These are phyloP conservation scores for Acanthacorydalis orientalis DNA, from an alignment of 2,888 invertebrate species.

Conservation along the genomic window DNA sequence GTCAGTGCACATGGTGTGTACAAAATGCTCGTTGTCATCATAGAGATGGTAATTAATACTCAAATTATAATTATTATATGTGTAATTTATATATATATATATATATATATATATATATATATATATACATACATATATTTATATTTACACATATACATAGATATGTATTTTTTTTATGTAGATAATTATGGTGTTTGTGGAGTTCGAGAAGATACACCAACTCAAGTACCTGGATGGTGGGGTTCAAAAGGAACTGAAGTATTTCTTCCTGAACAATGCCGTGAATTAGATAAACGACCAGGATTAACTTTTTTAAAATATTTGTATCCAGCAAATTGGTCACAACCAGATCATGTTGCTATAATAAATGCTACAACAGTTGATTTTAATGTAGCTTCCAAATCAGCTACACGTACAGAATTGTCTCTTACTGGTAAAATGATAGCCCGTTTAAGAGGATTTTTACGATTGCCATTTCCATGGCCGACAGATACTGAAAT, in stretches of 20 bases:
- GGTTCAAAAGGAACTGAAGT: slow-evolving; percentile 55
- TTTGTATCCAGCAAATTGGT: slow-evolving; percentile 70
- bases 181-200: slow-evolving; percentile 73
- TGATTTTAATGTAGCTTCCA: slow-evolving; percentile 57
- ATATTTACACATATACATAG: neutral
- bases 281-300: slow-evolving; percentile 60
- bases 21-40: slow-evolving; percentile 83
- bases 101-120: too few relatives aligned
- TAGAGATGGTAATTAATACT: slow-evolving; percentile 43
- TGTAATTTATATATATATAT: too few relatives aligned
- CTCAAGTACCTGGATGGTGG: slow-evolving; percentile 82
- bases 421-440: slow-evolving; percentile 53
- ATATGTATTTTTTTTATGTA: slow-evolving; percentile 14
- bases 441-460: slow-evolving; percentile 62
- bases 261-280: slow-evolving; percentile 54
- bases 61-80: too few relatives aligned
- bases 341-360: slow-evolving; percentile 75
- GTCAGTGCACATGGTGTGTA: slow-evolving; percentile 85
- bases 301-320: slow-evolving; percentile 81
- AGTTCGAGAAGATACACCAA: slow-evolving; percentile 56
- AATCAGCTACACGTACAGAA: slow-evolving; percentile 47
- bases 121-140: slow-evolving; percentile 6
- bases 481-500: slow-evolving; percentile 53
- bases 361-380: slow-evolving; percentile 75
- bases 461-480: slow-evolving; percentile 58